Base-by-base conservation (phyloP, 2,797 vertebrate genomes). In the Eulemur albifrons region DNA sequence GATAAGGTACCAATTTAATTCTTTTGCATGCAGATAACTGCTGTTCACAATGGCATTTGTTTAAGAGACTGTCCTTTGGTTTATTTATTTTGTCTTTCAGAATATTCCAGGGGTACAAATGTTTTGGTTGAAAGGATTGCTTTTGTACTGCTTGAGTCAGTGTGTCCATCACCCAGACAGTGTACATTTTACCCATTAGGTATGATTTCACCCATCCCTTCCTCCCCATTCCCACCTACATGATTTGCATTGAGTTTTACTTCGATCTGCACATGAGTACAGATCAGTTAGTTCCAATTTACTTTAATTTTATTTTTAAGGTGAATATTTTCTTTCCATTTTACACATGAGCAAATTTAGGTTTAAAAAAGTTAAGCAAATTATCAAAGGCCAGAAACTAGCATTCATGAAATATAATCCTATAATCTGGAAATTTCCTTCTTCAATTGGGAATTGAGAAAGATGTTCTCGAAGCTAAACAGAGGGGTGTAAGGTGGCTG, bases 271-370 rank as follows among this genome's bases (percentile, higher is more conserved):
- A 11, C 23, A 59, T 59, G 9, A 25, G 57, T 59, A 27, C 57
- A 25, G 57, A 11, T 59, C 4, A 1, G 23, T 59, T 59, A 59
- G 57, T 25, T 59, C 23, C 23, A 59, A 59, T 59, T 27, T 59
- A 59, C 23, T 57, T 57, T 23, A 57, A 23, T 57, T 57, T 57
- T 23, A 23, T 23, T 57, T 57, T 57, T 57, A 70, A 89, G 38
- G 69, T 12, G 17, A 45, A 15, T 40, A 14, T 87, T 94, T 97
- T 88, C 67, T 90, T 92, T 79, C 72, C 48, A 40, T 30, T 92
- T 93, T 88, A 82, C 32, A 70, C 21, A 80, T 30, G 14, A 90
- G 40, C 11, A 90, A 38, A 92, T 87, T 75, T 88, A 96, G 85
- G 38, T 67, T 96, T 59, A 73, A 70, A 43, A 69, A 77, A 35